These are phyloP conservation scores for Bubo scandiacus DNA, from an alignment of 2,113 vertebrate species.

Conservation along the genomic window DNA sequence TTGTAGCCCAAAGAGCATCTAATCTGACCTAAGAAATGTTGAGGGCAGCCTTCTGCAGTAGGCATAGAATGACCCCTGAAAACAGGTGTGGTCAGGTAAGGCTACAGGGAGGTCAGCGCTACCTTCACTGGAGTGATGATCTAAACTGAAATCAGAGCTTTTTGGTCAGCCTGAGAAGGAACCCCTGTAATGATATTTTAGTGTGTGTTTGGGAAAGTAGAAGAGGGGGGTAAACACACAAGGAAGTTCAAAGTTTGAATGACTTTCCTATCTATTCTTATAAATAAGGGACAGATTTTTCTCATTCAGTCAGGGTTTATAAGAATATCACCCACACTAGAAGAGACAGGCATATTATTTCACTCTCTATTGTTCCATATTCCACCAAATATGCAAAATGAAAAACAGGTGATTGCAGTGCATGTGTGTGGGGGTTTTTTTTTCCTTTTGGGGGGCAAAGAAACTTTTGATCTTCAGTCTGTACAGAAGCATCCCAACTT, in stretches of 20 bases:
- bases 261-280: constrained; percentile 13
- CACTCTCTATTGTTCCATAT: constrained; percentile 39
- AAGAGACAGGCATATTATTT: constrained; percentile 49
- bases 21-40: not conserved
- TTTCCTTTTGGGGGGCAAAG: constrained; percentile 26
- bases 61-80: not conserved
- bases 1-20: not conserved
- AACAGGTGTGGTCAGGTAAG: not conserved
- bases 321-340: constrained; percentile 64
- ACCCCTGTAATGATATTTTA: not conserved
- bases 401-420: constrained; percentile 76
- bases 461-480: constrained; percentile 78
- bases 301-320: constrained; percentile 64
- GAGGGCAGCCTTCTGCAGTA: not conserved
- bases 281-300: constrained; percentile 34
- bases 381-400: constrained; percentile 66
- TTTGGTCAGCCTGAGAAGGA: not conserved
- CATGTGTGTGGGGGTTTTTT: not conserved
- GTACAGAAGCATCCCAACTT: constrained; percentile 77
- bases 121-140: not conserved
- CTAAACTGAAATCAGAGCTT: not conserved
- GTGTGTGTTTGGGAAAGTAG: not conserved
- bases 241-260: constrained; percentile 15
- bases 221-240: not conserved
- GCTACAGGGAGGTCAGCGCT: not conserved